phyloP scores from a whole-genome alignment of 1,140 invertebrate species.

The Polyergus mexicanus region DNA sequence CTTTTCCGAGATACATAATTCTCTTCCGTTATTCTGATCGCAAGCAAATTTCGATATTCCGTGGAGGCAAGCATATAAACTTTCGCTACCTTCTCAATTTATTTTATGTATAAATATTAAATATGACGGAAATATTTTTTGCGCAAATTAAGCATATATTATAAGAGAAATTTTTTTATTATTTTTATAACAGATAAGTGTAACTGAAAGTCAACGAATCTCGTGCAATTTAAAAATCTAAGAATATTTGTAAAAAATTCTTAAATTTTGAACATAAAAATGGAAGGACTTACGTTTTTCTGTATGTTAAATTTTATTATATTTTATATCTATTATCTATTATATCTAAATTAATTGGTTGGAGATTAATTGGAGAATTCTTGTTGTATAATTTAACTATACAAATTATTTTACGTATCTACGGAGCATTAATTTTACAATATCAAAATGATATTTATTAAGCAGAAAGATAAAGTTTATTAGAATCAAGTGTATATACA shows the following conservation, averaged over 20 bases:
- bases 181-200: background rate
- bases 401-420: constrained; percentile 35
- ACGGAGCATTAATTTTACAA: constrained; percentile 23
- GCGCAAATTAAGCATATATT: background rate
- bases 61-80: constrained; percentile 22
- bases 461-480: constrained; percentile 58
- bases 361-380: no score
- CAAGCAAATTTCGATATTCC: constrained; percentile 14
- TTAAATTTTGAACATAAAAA: background rate
- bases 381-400: constrained; percentile 20
- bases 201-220: background rate
- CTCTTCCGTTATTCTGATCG: constrained; percentile 24
- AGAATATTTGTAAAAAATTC: background rate
- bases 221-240: background rate
- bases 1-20: constrained; percentile 27
- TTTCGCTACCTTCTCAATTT: background rate
- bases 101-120: constrained; percentile 2
- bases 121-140: background rate
- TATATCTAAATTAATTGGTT: no score
- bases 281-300: background rate
- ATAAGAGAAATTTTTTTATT: background rate
- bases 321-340: background rate
- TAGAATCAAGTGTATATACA: constrained; percentile 40
- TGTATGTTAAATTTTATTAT: background rate
- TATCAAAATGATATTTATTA: constrained; percentile 54